These are phyloP conservation scores for Cydia fagiglandana DNA, from an alignment of 1,140 invertebrate genomes.

Conservation along the genomic window DNA sequence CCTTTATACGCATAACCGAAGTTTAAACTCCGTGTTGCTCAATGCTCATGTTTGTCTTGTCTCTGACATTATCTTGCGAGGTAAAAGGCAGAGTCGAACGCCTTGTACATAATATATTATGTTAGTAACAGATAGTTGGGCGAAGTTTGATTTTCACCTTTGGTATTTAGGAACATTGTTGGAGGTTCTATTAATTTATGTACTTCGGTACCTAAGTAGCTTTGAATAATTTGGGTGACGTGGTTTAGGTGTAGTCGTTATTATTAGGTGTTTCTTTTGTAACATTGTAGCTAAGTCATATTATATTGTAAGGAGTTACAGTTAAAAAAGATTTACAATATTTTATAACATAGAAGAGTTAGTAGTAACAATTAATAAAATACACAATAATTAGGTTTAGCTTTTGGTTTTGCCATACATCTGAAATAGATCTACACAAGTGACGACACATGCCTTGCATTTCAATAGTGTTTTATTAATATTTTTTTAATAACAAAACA, in stretches of 20 bases:
- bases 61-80: slow-evolving; percentile 30
- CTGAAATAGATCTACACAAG: neutral
- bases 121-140: slow-evolving; percentile 24
- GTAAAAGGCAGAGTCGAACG: slow-evolving; percentile 23
- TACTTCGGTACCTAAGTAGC: neutral
- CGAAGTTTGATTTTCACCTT: slow-evolving; percentile 20
- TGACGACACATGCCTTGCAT: neutral
- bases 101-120: slow-evolving; percentile 14
- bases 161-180: neutral
- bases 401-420: too few species aligned
- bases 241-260: neutral
- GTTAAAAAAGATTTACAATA: too few species aligned
- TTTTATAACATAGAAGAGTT: too few species aligned
- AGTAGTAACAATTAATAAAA: too few species aligned
- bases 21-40: slow-evolving; percentile 26
- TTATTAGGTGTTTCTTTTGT: too few species aligned
- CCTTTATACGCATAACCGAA: slow-evolving; percentile 29
- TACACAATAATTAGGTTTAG: too few species aligned
- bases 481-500: slow-evolving; percentile 3
- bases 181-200: neutral
- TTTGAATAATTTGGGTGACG: neutral
- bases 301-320: too few species aligned
- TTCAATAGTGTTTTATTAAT: neutral
- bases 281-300: too few species aligned
- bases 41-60: slow-evolving; percentile 26